Conservation (phyloP, 2,888 invertebrate species). For the Pecten maximus region DNA sequence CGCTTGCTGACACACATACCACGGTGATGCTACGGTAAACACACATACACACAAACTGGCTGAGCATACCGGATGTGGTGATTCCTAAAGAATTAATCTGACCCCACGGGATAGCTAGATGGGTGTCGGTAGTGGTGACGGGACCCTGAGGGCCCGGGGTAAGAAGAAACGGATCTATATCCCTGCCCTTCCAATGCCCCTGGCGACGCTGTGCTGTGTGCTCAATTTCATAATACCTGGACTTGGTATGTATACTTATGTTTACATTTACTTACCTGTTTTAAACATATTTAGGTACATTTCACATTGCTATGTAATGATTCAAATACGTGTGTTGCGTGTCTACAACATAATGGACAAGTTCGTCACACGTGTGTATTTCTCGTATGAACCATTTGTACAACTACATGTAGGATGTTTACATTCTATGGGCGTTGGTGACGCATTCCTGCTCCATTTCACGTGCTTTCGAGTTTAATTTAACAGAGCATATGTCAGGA, state of each 20-base stretch:
- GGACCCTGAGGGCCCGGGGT: slow-evolving; percentile 58
- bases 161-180: slow-evolving; percentile 79
- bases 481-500: too few species aligned
- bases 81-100: not conserved
- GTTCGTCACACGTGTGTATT: too few species aligned
- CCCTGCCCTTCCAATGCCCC: slow-evolving; percentile 83
- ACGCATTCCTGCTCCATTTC: too few species aligned
- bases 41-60: not conserved
- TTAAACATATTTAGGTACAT: too few species aligned
- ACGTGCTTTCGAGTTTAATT: too few species aligned
- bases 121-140: not conserved
- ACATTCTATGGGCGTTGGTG: too few species aligned
- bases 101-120: slow-evolving; percentile 6
- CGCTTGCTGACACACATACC: not conserved
- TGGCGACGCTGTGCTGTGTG: slow-evolving; percentile 80
- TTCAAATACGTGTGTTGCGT: too few species aligned
- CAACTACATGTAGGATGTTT: too few species aligned
- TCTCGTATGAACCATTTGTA: too few species aligned
- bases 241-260: slow-evolving; percentile 69
- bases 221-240: slow-evolving; percentile 78
- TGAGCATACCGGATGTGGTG: not conserved
- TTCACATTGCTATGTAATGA: too few species aligned
- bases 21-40: not conserved
- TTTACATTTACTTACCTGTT: too few species aligned
- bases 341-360: too few species aligned